Conservation (phyloP, 2,888 invertebrate species). For the Pyralis farinalis region DNA sequence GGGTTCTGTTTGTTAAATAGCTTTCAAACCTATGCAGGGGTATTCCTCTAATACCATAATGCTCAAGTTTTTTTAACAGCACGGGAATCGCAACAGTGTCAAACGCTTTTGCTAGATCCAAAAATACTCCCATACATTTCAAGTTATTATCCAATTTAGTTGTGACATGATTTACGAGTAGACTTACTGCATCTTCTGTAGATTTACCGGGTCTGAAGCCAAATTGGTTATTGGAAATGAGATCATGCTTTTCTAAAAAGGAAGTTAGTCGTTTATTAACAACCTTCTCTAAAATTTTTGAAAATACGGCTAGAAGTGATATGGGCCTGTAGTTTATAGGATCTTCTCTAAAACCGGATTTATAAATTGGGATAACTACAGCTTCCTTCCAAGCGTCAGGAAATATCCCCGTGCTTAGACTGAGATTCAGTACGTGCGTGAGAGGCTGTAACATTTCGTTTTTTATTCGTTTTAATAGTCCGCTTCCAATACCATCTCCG, state of each 20-base stretch:
- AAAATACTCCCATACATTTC: too few relatives aligned
- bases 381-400: constrained; percentile 9
- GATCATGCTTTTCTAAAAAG: not conserved
- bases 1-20: too few relatives aligned
- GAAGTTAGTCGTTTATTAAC: not conserved
- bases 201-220: too few relatives aligned
- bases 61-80: too few relatives aligned
- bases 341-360: constrained; percentile 4
- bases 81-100: too few relatives aligned
- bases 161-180: too few relatives aligned
- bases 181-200: too few relatives aligned
- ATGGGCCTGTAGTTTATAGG: constrained; percentile 3
- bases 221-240: too few relatives aligned
- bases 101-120: too few relatives aligned
- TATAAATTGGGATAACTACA: constrained; percentile 10
- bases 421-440: constrained; percentile 9
- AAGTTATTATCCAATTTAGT: too few relatives aligned
- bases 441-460: not conserved
- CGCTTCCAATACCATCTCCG: not conserved
- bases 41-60: not conserved
- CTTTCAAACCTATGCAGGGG: not conserved
- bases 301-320: not conserved
- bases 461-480: not conserved
- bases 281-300: constrained; percentile 1
- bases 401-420: constrained; percentile 7